phyloP scores from a whole-genome alignment of 2,113 vertebrate genomes.

The Caranx melampygus region DNA sequence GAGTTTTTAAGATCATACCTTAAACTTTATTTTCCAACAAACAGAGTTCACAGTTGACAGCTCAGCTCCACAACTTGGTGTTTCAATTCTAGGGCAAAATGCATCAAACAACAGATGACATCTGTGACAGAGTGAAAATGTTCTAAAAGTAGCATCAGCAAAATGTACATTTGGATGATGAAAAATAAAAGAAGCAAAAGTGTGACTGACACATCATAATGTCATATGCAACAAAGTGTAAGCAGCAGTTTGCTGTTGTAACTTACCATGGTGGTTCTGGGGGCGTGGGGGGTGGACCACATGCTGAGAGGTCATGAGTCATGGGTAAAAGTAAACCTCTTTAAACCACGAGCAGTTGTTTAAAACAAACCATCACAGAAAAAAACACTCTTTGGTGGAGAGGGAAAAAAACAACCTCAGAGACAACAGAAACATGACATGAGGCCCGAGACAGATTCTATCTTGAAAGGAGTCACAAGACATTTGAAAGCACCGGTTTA shows the following conservation, averaged over 20 bases:
- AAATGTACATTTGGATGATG: too few species aligned
- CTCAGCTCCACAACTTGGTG: neutral
- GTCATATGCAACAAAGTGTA: too few species aligned
- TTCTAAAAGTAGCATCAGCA: too few species aligned
- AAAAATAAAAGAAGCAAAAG: too few species aligned
- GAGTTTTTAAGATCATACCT: neutral
- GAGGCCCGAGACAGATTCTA: too few species aligned
- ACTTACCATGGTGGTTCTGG: neutral
- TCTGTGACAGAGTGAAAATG: neutral
- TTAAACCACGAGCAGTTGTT: neutral
- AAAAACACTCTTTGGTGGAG: too few species aligned
- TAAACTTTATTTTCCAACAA: neutral
- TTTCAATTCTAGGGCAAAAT: neutral
- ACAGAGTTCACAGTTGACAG: neutral
- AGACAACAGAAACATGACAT: too few species aligned
- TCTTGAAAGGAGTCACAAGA: neutral
- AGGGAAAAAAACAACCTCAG: too few species aligned
- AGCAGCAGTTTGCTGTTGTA: too few species aligned
- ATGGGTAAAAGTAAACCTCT: neutral
- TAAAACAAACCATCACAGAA: neutral
- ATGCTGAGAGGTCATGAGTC: neutral
- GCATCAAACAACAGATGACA: neutral
- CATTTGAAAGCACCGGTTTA: neutral
- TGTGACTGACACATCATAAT: too few species aligned
- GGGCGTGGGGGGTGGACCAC: too few species aligned